Conservation (phyloP, 2,797 vertebrate genomes). For the Lindbergichthys nudifrons region DNA sequence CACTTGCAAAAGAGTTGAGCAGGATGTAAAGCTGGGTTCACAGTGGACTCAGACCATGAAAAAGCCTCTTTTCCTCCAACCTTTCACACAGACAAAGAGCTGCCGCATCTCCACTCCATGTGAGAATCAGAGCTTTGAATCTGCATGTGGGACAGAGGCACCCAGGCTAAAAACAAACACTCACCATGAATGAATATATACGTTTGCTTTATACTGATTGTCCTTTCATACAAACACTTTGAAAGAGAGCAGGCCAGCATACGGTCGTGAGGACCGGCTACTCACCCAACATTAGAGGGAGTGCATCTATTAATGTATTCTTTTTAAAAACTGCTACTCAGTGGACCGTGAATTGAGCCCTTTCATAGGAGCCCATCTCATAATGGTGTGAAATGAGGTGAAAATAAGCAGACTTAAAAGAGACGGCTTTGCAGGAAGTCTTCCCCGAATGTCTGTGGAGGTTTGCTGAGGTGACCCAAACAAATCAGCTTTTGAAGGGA, state of each 20-base stretch:
- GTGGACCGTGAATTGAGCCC: slow-evolving; percentile 76
- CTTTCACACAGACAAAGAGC: slow-evolving; percentile 76
- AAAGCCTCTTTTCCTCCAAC: slow-evolving; percentile 69
- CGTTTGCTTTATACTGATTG: slow-evolving; percentile 57
- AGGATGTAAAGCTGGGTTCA: slow-evolving; percentile 74
- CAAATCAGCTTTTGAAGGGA: slow-evolving; percentile 81
- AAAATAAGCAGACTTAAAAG: slow-evolving; percentile 80
- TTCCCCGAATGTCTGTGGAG: slow-evolving; percentile 62
- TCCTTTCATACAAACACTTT: slow-evolving; percentile 42
- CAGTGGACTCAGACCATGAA: slow-evolving; percentile 72
- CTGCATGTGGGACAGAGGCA: slow-evolving; percentile 65
- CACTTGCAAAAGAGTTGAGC: slow-evolving; percentile 72
- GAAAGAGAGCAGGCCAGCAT: slow-evolving; percentile 56
- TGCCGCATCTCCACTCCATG: slow-evolving; percentile 64
- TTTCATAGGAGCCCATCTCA: slow-evolving; percentile 77
- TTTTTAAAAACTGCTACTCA: slow-evolving; percentile 73
- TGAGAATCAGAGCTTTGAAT: slow-evolving; percentile 60
- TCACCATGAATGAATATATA: slow-evolving; percentile 72
- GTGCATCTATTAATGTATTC: slow-evolving; percentile 80
- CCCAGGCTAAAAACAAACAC: slow-evolving; percentile 72
- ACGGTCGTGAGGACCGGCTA: slow-evolving; percentile 45
- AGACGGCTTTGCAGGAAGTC: slow-evolving; percentile 74
- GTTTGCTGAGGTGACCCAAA: slow-evolving; percentile 80
- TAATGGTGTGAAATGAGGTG: slow-evolving; percentile 83
- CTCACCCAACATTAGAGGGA: slow-evolving; percentile 61